Conservation (phyloP, 2,888 invertebrate species). For the Clistopyga incitator region DNA sequence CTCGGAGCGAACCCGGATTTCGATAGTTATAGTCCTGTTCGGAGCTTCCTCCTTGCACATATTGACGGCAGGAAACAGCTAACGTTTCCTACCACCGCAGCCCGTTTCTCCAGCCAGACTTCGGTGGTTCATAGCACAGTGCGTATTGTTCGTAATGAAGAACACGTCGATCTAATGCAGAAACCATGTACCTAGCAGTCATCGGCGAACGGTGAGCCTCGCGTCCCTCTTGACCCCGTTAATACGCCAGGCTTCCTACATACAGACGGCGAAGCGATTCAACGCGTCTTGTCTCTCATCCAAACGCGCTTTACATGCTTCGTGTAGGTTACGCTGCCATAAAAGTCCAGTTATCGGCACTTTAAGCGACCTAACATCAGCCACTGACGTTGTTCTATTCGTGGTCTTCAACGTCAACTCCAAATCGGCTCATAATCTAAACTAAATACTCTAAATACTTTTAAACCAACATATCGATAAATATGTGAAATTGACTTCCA, state of each 20-base stretch:
- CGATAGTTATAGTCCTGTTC: constrained; percentile 67
- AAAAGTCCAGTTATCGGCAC: constrained; percentile 22
- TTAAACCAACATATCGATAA: too few relatives aligned
- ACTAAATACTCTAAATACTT: neutral
- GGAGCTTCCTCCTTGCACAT: constrained; percentile 50
- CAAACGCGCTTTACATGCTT: constrained; percentile 46
- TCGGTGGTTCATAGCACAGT: constrained; percentile 50
- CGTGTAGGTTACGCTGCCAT: neutral
- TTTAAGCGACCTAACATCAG: neutral
- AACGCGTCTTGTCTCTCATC: constrained; percentile 57
- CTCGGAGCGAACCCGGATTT: constrained; percentile 72
- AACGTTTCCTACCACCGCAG: constrained; percentile 73
- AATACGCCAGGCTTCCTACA: constrained; percentile 73
- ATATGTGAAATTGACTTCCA: too few relatives aligned
- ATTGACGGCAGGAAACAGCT: constrained; percentile 69
- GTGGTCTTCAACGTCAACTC: neutral
- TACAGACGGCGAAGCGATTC: constrained; percentile 64
- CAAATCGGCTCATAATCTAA: neutral
- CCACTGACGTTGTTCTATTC: neutral
- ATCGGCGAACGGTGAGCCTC: constrained; percentile 59
- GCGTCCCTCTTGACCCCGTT: constrained; percentile 78
- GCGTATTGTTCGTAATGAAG: constrained; percentile 81
- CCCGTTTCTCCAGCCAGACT: constrained; percentile 50
- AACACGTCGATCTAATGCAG: constrained; percentile 83
- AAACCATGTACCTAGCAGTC: constrained; percentile 79